Percentiles rank a stretch among this genome's conserved stretches.
Conservation (phyloP, 1,140 invertebrate genomes). For the Pogonognathellus flavescens region DNA sequence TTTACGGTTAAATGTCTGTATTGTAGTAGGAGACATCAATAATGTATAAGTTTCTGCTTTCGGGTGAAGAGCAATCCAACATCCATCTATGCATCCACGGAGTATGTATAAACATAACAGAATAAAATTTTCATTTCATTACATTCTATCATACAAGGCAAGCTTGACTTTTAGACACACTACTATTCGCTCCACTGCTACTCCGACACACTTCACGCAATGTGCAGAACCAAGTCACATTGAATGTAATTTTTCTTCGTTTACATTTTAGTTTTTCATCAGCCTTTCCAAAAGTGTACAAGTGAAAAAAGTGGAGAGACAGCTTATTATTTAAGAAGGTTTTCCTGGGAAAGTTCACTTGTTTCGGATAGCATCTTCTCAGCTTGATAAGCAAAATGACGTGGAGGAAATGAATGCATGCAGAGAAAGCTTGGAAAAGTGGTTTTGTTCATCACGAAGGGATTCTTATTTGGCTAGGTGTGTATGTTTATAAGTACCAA, state of each 20-base stretch:
- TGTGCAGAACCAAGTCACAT: too few relatives aligned
- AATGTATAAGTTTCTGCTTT: slow-evolving; percentile 14
- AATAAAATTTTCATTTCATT: slow-evolving; percentile 42
- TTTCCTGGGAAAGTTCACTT: slow-evolving; percentile 8
- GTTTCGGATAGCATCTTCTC: background rate
- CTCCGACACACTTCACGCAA: too few relatives aligned
- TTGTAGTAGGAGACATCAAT: slow-evolving; percentile 18
- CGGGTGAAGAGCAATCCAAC: background rate
- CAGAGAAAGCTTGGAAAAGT: background rate
- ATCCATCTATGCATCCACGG: background rate
- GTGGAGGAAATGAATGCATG: background rate
- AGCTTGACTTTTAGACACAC: too few relatives aligned
- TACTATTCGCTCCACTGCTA: too few relatives aligned
- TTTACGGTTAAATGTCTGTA: background rate
- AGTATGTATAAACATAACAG: background rate
- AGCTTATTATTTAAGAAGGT: background rate
- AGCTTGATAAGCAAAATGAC: background rate
- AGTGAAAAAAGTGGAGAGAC: background rate
- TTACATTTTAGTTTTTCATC: too few relatives aligned
- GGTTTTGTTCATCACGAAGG: slow-evolving; percentile 4
- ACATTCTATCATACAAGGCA: background rate
- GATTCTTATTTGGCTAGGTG: slow-evolving; percentile 1
- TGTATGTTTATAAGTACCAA: background rate
- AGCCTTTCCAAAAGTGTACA: background rate
- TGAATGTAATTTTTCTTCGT: too few relatives aligned